Percentiles rank a stretch among this genome's conserved stretches.
Conservation (phyloP, 2,113 vertebrate genomes). For the Zapus hudsonius region DNA sequence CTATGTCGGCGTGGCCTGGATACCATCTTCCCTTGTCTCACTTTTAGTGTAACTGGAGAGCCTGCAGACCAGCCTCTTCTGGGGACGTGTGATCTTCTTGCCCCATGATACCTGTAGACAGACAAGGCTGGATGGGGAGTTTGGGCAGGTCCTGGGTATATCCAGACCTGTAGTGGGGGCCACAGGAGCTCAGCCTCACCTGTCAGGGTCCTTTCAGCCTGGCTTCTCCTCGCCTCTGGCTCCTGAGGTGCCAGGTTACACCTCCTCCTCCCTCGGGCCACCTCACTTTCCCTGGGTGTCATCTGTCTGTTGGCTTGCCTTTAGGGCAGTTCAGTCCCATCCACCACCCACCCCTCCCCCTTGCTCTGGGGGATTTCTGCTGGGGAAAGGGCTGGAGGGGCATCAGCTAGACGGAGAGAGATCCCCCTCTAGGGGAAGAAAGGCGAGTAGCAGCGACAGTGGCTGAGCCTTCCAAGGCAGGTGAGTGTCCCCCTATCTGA, state of each 20-base stretch:
- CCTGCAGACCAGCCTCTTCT: neutral
- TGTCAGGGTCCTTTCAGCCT: neutral
- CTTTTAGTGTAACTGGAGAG: conserved; percentile 79
- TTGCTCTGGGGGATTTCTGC: conserved; percentile 18
- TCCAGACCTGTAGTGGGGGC: neutral
- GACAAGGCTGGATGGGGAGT: neutral
- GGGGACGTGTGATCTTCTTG: neutral
- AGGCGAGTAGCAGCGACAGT: neutral
- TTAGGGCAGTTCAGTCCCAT: conserved; percentile 54
- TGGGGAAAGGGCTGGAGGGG: conserved; percentile 35
- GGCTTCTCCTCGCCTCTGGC: neutral
- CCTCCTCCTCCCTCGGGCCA: conserved; percentile 28
- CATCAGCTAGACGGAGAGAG: neutral
- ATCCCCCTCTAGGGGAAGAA: conserved; percentile 20
- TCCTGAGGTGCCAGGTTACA: conserved; percentile 61
- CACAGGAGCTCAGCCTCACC: rapidly evolving
- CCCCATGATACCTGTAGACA: neutral
- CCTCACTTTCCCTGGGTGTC: conserved; percentile 64
- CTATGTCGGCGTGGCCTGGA: neutral
- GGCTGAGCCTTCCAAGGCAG: conserved; percentile 1
- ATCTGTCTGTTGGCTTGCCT: conserved; percentile 61
- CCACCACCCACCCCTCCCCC: neutral
- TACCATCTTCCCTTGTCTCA: conserved; percentile 78
- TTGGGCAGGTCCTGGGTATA: neutral
- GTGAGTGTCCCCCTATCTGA: conserved; percentile 59